Base-by-base conservation (phyloP, 1,140 invertebrate species). In the Pseudomyrmex pallidus region DNA sequence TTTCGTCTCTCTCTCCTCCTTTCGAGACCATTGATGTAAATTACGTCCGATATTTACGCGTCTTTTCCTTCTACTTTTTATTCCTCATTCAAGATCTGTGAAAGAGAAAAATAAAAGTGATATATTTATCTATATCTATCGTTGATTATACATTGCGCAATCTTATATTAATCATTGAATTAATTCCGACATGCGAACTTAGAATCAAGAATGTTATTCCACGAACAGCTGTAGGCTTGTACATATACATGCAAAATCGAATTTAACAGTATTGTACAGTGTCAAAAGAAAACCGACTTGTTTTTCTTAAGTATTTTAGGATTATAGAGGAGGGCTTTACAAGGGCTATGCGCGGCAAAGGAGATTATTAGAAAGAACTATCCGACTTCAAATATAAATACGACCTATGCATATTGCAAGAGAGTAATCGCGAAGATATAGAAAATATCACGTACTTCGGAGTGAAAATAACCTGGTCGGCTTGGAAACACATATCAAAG, bases 31-130 rank as follows among this genome's bases (percentile, higher is more conserved):
- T 78, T 83, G 52, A 78, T 78, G 67, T 88, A 88, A 88, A 88
- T 85, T 88, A 88, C 73, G 61, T 66, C 64, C 48, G 73, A 88
- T 88, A 88, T 88, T 80, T 87, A 85, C 83, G 25, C 57, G 66
- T 72, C 66, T 67, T 64, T 68, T 78, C 46, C 7, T 64, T 56
- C 59, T 17, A 56, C 67, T 46, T 25, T 25, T 61, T 87, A 25
- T 68, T 10, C 15, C 48, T 68, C 63, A 7, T 59, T 50, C 12
- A 35, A 35, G 5, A 35, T 3, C 5, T 35, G 35, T 35, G 35
- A 35, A 3, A 35, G 35, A 59, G 54, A 59, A 72, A 72, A 78
- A 78, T 78, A 50, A 13, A 67, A 57, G 52, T 57, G 76, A 70
- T 80, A 72, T 70, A 57, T 20, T 35, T 35, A 52, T 59, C 54